Evolutionary conservation across 1,140 invertebrate genomes (phyloP), one percentile per base, ranked within the genome.

Genomic region (Nylanderia fulva): DNA sequence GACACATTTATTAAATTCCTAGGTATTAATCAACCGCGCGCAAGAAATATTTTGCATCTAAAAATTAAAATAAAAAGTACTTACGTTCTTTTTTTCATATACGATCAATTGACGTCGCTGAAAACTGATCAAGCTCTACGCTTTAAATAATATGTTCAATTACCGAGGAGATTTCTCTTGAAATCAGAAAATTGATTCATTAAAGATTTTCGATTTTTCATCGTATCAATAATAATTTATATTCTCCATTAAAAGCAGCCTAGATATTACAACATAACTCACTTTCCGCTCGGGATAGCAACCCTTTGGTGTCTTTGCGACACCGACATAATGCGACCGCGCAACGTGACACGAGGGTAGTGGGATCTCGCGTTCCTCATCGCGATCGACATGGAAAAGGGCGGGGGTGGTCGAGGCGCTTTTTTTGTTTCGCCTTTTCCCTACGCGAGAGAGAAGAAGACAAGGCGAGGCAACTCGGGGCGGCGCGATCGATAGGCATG

Each of bases 401-500:
- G 24, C 48, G 45, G 58, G 42, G 42, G 84, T 45, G 52, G 61
- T 27, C 36, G 84, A 86, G 64, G 56, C 29, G 24, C 75, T 63
- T 86, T 86, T 89, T 84, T 60, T 54, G 54, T 76, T 84, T 84
- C 69, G 82, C 58, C 72, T 89, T 90, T 60, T 85, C 52, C 42
- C 27, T 29, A 9, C 18, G 79, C 68, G 48, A 80, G 74, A 64
- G 76, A 58, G 75, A 71, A 74, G 84, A 88, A 63, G 54, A 21
- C 24, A 60, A 61, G 56, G 39, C 66, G 56, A 60, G 85, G 18
- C 58, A 75, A 84, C 63, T n/a, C 42, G 61, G 33, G 61, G 80
- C 63, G 64, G 64, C 60, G 52, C 88, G 89, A 90, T 90, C 89
- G 89, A 90, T 90, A 90, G 79, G 72, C 74, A 85, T 87, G 84